Conservation (phyloP, 2,888 invertebrate species). For the Leptinotarsa tumamoca region DNA sequence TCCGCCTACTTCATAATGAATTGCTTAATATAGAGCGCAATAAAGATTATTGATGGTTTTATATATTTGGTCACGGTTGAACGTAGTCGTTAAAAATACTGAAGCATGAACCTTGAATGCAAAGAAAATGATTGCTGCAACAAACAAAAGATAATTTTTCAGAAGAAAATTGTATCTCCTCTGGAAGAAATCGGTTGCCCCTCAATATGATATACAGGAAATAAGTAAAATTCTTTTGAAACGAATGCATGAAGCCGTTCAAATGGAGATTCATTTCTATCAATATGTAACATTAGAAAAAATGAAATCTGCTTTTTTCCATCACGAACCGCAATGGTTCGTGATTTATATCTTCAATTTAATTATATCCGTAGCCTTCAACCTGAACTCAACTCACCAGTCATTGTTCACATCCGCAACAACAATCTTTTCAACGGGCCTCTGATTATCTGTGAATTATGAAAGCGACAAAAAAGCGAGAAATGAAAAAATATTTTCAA, state of each 20-base stretch:
- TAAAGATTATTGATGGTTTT: not conserved
- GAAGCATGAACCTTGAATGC: no score
- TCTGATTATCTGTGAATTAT: constrained; percentile 18
- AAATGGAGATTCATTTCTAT: no score
- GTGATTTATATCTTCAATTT: constrained; percentile 55
- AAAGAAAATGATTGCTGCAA: not conserved
- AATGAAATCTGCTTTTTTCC: not conserved
- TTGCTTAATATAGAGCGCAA: not conserved
- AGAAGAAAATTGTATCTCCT: no score
- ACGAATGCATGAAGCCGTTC: no score
- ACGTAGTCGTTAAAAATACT: not conserved
- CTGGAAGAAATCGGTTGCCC: no score
- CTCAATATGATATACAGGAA: no score
- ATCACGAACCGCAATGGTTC: constrained; percentile 36
- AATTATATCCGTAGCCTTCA: constrained; percentile 57
- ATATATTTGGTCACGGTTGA: not conserved
- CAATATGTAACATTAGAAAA: no score
- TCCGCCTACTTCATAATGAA: not conserved
- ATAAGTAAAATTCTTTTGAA: no score
- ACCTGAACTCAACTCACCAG: constrained; percentile 56
- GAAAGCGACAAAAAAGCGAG: not conserved
- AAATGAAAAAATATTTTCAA: not conserved
- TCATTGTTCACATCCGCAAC: constrained; percentile 54
- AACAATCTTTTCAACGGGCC: constrained; percentile 24
- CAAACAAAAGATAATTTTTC: not conserved